Evolutionary conservation across 2,888 invertebrate species (phyloP).

Genomic region (Macrophya alboannulata): DNA sequence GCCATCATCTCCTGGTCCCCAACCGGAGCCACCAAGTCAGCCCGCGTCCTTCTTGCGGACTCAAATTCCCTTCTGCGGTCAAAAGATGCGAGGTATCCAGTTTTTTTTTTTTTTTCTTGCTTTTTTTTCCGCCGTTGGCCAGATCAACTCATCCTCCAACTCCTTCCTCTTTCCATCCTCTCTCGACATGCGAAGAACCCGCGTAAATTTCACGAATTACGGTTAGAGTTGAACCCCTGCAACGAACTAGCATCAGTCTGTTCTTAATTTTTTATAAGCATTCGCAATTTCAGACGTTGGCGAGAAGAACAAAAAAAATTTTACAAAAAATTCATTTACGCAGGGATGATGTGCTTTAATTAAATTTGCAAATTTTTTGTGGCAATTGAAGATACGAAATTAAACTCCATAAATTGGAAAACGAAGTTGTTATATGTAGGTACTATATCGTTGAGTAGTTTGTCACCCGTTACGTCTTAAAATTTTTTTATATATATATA

Average conservation of each 20-base stretch:
- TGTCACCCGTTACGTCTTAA: background rate
- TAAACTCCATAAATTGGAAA: background rate
- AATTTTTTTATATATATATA: background rate
- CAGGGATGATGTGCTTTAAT: too few relatives aligned
- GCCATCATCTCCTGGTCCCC: constrained; percentile 46
- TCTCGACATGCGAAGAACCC: background rate
- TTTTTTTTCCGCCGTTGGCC: constrained; percentile 3
- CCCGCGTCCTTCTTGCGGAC: constrained; percentile 46
- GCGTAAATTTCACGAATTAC: constrained; percentile 28
- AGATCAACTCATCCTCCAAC: constrained; percentile 34
- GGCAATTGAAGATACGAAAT: too few relatives aligned
- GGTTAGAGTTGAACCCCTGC: background rate
- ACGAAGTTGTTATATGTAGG: background rate
- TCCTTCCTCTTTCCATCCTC: background rate
- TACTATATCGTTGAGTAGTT: background rate
- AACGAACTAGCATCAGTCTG: background rate
- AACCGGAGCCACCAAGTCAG: constrained; percentile 39
- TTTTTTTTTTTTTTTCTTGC: background rate
- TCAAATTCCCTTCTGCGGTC: constrained; percentile 53
- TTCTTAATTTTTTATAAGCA: background rate
- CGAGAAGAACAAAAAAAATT: background rate
- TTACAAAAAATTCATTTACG: background rate
- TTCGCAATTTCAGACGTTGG: background rate
- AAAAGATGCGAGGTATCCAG: constrained; percentile 56
- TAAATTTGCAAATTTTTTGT: too few relatives aligned